Conservation (phyloP, 2,113 vertebrate genomes). For the Dromiciops gliroides region DNA sequence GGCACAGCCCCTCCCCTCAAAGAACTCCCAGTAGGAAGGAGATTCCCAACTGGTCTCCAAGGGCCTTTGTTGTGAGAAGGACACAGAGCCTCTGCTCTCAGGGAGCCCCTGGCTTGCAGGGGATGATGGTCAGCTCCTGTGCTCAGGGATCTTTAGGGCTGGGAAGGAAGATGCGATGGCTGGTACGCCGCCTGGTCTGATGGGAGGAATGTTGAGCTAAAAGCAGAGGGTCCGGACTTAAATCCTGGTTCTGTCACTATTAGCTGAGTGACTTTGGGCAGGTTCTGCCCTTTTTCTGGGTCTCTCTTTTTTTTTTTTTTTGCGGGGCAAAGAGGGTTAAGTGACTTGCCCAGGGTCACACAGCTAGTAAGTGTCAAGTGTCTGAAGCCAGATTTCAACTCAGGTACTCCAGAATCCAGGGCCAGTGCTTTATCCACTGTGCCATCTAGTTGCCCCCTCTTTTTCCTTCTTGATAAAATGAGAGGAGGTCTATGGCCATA, state of each 20-base stretch:
- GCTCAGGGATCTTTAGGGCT: not conserved
- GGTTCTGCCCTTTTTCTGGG: not conserved
- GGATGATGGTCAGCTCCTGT: not conserved
- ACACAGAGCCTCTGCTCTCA: not conserved
- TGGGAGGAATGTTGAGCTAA: not conserved
- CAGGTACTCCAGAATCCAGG: no score
- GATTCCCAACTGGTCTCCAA: not conserved
- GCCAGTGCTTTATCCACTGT: no score
- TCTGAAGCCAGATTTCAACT: no score
- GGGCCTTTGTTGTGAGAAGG: no score
- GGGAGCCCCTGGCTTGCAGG: not conserved
- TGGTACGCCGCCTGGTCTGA: not conserved
- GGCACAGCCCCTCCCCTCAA: not conserved
- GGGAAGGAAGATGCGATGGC: not conserved
- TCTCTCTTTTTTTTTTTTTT: not conserved
- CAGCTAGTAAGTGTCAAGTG: no score
- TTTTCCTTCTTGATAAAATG: not conserved
- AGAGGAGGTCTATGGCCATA: no score
- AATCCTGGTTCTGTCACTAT: not conserved
- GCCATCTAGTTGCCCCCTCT: no score
- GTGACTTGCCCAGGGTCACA: no score
- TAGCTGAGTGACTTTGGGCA: not conserved
- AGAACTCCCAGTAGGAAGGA: not conserved
- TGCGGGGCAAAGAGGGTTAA: no score
- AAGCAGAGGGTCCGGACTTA: not conserved